Base-by-base conservation (phyloP, 2,888 invertebrate genomes). In the Drosophila atripex region DNA sequence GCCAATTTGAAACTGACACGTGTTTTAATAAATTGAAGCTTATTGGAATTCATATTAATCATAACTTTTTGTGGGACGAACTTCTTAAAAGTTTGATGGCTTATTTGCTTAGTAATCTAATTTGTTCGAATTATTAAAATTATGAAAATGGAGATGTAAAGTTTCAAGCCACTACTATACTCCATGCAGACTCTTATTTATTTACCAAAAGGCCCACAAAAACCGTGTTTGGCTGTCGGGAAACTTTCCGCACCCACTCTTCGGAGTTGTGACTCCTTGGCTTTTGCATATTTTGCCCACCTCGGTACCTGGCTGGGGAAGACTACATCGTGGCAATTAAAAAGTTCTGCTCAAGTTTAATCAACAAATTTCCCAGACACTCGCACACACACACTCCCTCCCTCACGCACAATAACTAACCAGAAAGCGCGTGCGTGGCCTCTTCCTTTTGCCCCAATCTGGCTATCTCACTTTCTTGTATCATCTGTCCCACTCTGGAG, bases 331-430 rank as follows among this genome's bases (percentile, higher is more conserved):
- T 60, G 55, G 87, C 82, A 82, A 82, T 82, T 82, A 82, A 82
- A 82, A 82, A 82, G 74, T 86, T 86, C 61, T 69, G 69, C 74
- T 74, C 74, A 86, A 82, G 68, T 82, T 80, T 86, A 82, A 84
- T 82, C 85, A 86, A 86, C 71, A 76, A 78, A 86, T 80, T 82
- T 86, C 76, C 82, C 82, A 80, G 54, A 69, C 73, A 57, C 58
- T 55, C 51, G 39, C 18, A 57, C 60, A 39, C 46, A 11, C 16
- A 23, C 18, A 8, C 65, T 21, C 23, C 16, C 45, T 50, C 55
- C 23, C 32, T 28, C 55, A 50, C 25, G 23, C 54, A 45, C 18
- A 46, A 21, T 30, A 51, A 50, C 46, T 21, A 32, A 63, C 41
- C 32, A 56, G 57, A 66, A 76, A 72, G 83, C 83, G 80, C 80